These are phyloP conservation scores for Pseudachorutes palmiensis DNA, from an alignment of 1,140 invertebrate genomes.

Conservation along the genomic window DNA sequence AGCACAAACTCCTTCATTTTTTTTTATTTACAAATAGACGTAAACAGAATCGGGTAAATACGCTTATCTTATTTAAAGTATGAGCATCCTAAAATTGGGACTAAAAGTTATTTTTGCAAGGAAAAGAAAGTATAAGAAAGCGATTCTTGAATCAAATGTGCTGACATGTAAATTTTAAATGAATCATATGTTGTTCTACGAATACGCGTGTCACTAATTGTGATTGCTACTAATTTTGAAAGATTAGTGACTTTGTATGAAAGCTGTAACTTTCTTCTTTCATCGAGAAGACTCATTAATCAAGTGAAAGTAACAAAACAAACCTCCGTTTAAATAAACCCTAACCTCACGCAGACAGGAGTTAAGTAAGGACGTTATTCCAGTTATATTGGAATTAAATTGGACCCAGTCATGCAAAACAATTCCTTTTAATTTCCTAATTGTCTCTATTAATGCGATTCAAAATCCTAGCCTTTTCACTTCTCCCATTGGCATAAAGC, in stretches of 20 bases:
- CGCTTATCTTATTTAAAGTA: no score
- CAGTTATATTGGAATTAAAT: not conserved
- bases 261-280: not conserved
- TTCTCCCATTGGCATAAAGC: not conserved
- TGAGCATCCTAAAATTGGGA: no score
- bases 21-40: no score
- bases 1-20: no score
- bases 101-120: no score
- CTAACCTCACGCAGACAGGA: not conserved
- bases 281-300: not conserved
- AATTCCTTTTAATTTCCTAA: not conserved
- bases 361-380: not conserved
- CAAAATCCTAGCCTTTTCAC: not conserved
- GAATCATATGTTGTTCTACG: not conserved
- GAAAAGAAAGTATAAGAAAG: not conserved
- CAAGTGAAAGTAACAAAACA: not conserved
- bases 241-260: not conserved
- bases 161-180: not conserved
- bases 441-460: not conserved
- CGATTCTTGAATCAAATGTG: not conserved
- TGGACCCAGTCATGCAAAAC: not conserved
- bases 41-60: no score
- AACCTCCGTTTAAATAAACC: not conserved
- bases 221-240: not conserved
- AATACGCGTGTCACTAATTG: not conserved